A percentile compares a stretch with the other conserved stretches of the same genome.
Conservation (phyloP, 1,140 invertebrate genomes). For the Anoplolepis gracilipes region DNA sequence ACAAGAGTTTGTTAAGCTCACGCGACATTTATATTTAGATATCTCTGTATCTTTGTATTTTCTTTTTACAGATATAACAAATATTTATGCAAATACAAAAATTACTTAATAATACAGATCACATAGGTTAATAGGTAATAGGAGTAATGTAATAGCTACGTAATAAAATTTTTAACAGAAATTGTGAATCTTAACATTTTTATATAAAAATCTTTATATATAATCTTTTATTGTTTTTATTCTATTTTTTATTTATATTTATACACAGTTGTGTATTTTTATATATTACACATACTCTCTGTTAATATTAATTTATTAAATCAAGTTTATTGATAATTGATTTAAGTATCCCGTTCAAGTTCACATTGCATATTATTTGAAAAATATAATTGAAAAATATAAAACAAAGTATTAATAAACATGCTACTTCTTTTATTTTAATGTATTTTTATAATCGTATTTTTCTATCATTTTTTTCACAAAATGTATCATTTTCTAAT, state of each 20-base stretch:
- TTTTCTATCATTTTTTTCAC: conserved; percentile 7
- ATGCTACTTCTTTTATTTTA: not conserved
- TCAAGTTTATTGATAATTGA: not conserved
- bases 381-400: no score
- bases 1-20: not conserved
- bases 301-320: not conserved
- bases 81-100: not conserved
- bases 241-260: not conserved
- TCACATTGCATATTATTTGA: not conserved
- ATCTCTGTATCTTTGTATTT: not conserved
- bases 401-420: not conserved
- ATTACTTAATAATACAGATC: not conserved
- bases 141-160: no score
- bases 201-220: not conserved
- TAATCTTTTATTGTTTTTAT: no score
- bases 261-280: not conserved
- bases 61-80: not conserved
- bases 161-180: not conserved
- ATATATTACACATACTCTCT: not conserved
- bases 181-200: not conserved
- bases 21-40: not conserved
- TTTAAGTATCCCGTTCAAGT: not conserved
- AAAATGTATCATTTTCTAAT: not conserved
- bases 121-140: not conserved
- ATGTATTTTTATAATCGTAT: not conserved